Base-by-base conservation (phyloP, 1,140 invertebrate genomes). In the Drosophila arizonae region DNA sequence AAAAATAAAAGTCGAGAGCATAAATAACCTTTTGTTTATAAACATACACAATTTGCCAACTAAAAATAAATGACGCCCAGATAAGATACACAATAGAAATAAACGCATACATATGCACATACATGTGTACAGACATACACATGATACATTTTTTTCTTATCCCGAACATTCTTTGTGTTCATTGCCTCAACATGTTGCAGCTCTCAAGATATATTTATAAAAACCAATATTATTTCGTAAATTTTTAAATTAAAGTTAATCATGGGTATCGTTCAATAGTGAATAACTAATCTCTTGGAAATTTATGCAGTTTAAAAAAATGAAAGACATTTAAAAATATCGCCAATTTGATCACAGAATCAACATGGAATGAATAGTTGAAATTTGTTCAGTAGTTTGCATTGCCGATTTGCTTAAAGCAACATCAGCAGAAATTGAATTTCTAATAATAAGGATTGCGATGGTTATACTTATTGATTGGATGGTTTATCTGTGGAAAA, bases 21-120 rank as follows among this genome's bases (percentile, higher is more conserved):
- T 81, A 81, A 81, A 81, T 81, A 73, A 81, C 78, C 50, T 48
- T 81, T 81, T 81, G 78, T 81, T 81, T 81, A 81, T 81, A 81
- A 81, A 81, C 78, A 80, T 33, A 79, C 68, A 73, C 76, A 61
- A 62, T 78, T 79, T 65, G 60, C 45, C 64, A 73, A 62, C 73
- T 81, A 81, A 70, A 81, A 79, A 80, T 80, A 81, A 77, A 63
- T 61, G 77, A 74, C 10, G 56, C 51, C 33, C 5, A 26, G 45
- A 58, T 52, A 41, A 45, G 13, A 60, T 51, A 41, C 24, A 67
- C 57, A 52, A 56, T 30, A 54, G 3, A 10, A n/a, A 10, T 51
- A 46, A 13, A 26, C 17, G 17, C 17, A 17, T 17, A 17, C 17
- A 17, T 17, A 17, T 17, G 17, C 17, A 17, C 17, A 17, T 17